Conservation (phyloP, 2,113 vertebrate species). For the Chaenocephalus aceratus region DNA sequence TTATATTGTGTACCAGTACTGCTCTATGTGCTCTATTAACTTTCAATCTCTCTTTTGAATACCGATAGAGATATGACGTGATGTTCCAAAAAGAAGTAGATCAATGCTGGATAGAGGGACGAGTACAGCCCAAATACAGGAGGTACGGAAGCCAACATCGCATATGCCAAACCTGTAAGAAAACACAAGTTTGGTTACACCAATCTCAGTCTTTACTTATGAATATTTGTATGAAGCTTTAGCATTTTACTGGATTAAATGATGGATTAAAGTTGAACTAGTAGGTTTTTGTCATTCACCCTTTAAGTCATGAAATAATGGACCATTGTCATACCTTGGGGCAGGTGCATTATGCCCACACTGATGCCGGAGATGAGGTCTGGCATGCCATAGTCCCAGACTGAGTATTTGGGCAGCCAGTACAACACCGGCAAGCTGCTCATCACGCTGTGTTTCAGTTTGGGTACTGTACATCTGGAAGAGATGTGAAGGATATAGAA, state of each 20-base stretch:
- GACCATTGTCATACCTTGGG: constrained; percentile 86
- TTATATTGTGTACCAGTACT: too few relatives aligned
- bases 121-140: constrained; percentile 94
- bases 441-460: constrained; percentile 82
- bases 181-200: background rate
- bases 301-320: background rate
- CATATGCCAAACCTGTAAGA: constrained; percentile 92
- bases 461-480: constrained; percentile 84
- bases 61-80: constrained; percentile 96
- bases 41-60: constrained; percentile 45
- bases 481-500: background rate
- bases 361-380: constrained; percentile 93
- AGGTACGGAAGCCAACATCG: constrained; percentile 92
- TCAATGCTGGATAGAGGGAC: constrained; percentile 92
- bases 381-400: constrained; percentile 92
- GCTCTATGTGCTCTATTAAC: too few relatives aligned
- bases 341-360: constrained; percentile 98
- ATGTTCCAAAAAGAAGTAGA: constrained; percentile 98
- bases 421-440: constrained; percentile 87
- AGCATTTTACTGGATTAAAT: background rate
- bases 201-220: background rate
- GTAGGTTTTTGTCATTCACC: background rate
- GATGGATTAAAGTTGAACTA: background rate
- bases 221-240: background rate
- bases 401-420: constrained; percentile 93